A percentile compares a stretch with the other conserved stretches of the same genome.
Conservation (phyloP, 2,888 invertebrate species). For the Anorthoa munda region DNA sequence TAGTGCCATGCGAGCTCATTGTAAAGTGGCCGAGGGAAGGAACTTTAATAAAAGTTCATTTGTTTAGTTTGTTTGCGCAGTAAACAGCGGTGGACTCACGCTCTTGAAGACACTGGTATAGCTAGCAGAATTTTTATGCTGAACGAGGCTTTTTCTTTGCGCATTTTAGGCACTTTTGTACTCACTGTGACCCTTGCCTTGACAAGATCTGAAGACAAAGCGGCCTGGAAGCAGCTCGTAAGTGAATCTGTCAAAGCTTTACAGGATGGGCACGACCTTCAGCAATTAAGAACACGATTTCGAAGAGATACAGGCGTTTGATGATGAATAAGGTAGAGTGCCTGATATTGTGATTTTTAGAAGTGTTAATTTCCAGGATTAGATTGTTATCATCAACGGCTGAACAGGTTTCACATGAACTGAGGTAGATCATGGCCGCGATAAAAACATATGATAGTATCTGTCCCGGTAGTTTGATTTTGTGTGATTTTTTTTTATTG, state of each 20-base stretch:
- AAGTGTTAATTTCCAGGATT: background rate
- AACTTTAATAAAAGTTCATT: constrained; percentile 18
- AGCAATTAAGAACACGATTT: too few species aligned
- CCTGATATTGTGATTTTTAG: background rate
- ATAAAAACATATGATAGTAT: too few species aligned
- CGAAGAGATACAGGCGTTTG: background rate
- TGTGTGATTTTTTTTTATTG: too few species aligned
- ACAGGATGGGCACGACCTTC: too few species aligned
- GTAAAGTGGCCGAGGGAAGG: constrained; percentile 16
- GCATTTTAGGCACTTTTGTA: background rate
- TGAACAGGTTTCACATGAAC: too few species aligned
- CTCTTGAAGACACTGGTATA: background rate
- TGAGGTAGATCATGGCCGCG: too few species aligned
- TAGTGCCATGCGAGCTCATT: constrained; percentile 44
- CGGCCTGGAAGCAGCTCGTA: too few species aligned
- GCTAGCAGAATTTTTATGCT: background rate
- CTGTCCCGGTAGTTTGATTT: too few species aligned
- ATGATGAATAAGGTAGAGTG: background rate
- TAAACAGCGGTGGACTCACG: constrained; percentile 9
- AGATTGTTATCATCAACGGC: background rate
- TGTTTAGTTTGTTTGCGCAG: constrained; percentile 12
- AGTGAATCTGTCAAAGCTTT: too few species aligned
- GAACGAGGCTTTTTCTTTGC: background rate
- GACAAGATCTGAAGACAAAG: too few species aligned
- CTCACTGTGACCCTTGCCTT: too few species aligned